phyloP scores from a whole-genome alignment of 2,113 vertebrate species.

The Empidonax alnorum region DNA sequence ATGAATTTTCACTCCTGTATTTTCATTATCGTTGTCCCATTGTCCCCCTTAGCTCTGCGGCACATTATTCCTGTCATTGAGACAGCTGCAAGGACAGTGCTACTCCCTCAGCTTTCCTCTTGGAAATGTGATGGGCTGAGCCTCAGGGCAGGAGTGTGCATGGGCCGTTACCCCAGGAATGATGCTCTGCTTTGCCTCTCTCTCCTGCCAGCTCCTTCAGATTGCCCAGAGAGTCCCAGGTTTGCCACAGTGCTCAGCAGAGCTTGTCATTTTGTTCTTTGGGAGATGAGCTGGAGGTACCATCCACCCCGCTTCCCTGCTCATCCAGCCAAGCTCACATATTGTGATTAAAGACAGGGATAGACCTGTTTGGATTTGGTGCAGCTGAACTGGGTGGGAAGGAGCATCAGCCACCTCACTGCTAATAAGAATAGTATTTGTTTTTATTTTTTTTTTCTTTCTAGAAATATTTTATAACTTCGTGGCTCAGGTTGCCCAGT shows the following conservation, averaged over 20 bases:
- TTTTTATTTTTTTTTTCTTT: not conserved
- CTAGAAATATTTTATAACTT: not conserved
- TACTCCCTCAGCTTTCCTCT: not conserved
- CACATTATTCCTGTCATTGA: conserved; percentile 26
- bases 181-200: not conserved
- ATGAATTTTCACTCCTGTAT: conserved; percentile 48
- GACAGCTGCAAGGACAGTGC: conserved; percentile 7
- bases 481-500: not conserved
- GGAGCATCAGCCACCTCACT: not conserved
- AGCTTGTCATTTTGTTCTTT: not conserved
- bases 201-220: not conserved
- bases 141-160: not conserved
- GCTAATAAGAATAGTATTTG: not conserved
- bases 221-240: not conserved
- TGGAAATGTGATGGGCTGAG: not conserved
- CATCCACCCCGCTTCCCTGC: not conserved
- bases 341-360: not conserved
- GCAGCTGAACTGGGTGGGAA: not conserved
- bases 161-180: not conserved
- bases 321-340: not conserved
- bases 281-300: not conserved
- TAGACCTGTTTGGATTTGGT: not conserved
- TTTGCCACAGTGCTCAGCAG: not conserved
- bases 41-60: not conserved
- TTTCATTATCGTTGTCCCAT: conserved; percentile 15